Conservation (phyloP, 2,888 invertebrate species). For the Drosophila macrothrix region DNA sequence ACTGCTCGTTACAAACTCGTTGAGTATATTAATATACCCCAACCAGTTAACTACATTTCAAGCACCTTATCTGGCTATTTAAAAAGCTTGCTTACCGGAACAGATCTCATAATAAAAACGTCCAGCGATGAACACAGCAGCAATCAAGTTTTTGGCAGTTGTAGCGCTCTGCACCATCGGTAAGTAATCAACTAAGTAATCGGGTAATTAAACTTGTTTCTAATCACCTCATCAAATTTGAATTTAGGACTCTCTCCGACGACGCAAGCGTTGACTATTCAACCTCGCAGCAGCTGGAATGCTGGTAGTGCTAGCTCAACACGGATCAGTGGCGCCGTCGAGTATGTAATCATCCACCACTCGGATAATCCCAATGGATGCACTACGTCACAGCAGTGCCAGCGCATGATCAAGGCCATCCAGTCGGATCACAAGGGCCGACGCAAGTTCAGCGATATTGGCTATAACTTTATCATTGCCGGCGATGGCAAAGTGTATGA, state of each 20-base stretch:
- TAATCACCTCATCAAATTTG: constrained; percentile 8
- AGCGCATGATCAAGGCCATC: constrained; percentile 87
- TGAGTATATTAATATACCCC: not conserved
- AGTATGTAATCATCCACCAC: constrained; percentile 90
- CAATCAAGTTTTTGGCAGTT: constrained; percentile 46
- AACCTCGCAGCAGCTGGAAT: constrained; percentile 86
- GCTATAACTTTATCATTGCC: constrained; percentile 90
- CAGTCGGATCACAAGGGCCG: constrained; percentile 88
- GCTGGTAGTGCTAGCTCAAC: constrained; percentile 86
- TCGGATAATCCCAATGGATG: constrained; percentile 88
- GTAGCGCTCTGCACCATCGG: constrained; percentile 57
- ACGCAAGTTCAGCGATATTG: constrained; percentile 89
- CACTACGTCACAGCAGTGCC: constrained; percentile 86
- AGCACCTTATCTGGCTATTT: constrained; percentile 43
- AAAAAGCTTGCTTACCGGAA: constrained; percentile 20
- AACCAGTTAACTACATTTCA: not conserved
- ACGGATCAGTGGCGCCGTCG: constrained; percentile 86
- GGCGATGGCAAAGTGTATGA: constrained; percentile 90
- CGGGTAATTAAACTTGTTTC: not conserved
- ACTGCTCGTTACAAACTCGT: not conserved
- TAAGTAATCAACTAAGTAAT: constrained; percentile 52
- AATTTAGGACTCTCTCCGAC: constrained; percentile 31
- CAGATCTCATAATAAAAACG: constrained; percentile 29
- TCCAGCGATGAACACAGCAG: constrained; percentile 41
- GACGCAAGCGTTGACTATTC: constrained; percentile 66